Evolutionary conservation across 2,797 vertebrate species (phyloP).

Genomic region (Myotis daubentonii): DNA sequence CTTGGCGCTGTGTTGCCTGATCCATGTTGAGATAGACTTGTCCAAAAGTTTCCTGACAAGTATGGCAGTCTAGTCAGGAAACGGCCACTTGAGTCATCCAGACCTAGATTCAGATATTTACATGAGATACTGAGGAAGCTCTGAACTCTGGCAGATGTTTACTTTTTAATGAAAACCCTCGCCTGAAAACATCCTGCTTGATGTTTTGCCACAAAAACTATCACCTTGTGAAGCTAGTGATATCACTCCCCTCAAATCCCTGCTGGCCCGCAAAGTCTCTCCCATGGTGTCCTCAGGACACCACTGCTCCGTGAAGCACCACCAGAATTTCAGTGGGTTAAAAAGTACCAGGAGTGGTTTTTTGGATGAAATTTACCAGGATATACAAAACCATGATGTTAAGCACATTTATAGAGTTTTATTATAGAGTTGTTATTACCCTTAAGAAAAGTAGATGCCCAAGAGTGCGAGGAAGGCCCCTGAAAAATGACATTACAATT

Average conservation of each 20-base stretch:
- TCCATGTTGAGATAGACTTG: neutral
- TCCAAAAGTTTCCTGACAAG: neutral
- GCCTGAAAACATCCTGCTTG: neutral
- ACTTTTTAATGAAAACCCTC: neutral
- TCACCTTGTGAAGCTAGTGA: neutral
- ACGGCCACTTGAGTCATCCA: neutral
- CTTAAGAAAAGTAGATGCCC: neutral
- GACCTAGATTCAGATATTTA: neutral
- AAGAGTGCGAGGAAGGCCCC: neutral
- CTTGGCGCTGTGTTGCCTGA: neutral
- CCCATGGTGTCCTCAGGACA: neutral
- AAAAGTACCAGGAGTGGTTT: neutral
- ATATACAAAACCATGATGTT: neutral
- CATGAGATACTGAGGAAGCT: neutral
- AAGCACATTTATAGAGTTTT: neutral
- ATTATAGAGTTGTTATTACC: neutral
- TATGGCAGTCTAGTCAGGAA: neutral
- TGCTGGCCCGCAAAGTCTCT: neutral
- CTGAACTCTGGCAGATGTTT: neutral
- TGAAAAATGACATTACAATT: neutral
- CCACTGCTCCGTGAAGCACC: neutral
- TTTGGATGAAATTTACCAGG: neutral
- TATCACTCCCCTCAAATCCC: neutral
- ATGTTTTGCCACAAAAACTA: conserved; percentile 3
- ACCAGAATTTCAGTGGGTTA: neutral